Percentiles rank a stretch among this genome's conserved stretches.
These are phyloP conservation scores for Tachina lurida DNA, from an alignment of 2,888 invertebrate genomes.

Conservation along the genomic window DNA sequence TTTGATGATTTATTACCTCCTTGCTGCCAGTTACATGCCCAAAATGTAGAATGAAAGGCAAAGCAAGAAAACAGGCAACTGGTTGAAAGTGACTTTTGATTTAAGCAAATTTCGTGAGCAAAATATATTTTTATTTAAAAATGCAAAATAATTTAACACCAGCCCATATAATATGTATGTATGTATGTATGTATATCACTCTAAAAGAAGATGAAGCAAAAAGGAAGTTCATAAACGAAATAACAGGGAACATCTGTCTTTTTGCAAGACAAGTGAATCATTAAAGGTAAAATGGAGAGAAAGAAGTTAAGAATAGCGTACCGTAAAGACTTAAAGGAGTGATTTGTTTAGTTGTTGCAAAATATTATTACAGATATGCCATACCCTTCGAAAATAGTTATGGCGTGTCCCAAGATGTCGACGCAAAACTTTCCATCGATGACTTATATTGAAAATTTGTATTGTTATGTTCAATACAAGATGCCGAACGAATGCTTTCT, in stretches of 20 bases:
- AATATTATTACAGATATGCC: too few species aligned
- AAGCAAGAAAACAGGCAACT: not conserved
- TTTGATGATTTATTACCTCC: constrained; percentile 57
- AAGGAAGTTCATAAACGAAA: not conserved
- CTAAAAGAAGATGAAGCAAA: not conserved
- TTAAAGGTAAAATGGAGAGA: constrained; percentile 17
- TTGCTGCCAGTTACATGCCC: constrained; percentile 2
- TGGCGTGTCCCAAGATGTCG: too few species aligned
- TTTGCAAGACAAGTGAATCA: constrained; percentile 46
- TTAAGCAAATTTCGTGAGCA: constrained; percentile 2
- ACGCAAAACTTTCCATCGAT: too few species aligned
- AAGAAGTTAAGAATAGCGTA: constrained; percentile 36
- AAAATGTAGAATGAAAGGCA: not conserved
- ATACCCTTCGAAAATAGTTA: too few species aligned
- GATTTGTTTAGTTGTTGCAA: not conserved
- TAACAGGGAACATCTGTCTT: constrained; percentile 40
- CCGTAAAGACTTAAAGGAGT: constrained; percentile 11
- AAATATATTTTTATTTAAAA: constrained; percentile 22
- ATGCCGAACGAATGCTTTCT: too few species aligned
- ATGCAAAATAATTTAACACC: constrained; percentile 45
- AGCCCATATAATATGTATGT: not conserved
- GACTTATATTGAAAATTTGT: too few species aligned
- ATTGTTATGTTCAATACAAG: too few species aligned
- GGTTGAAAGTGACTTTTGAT: constrained; percentile 1
- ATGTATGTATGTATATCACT: not conserved